Evolutionary conservation across 2,113 vertebrate genomes (phyloP), one percentile per base, ranked within the genome.

Genomic region (Myotis lucifugus): DNA sequence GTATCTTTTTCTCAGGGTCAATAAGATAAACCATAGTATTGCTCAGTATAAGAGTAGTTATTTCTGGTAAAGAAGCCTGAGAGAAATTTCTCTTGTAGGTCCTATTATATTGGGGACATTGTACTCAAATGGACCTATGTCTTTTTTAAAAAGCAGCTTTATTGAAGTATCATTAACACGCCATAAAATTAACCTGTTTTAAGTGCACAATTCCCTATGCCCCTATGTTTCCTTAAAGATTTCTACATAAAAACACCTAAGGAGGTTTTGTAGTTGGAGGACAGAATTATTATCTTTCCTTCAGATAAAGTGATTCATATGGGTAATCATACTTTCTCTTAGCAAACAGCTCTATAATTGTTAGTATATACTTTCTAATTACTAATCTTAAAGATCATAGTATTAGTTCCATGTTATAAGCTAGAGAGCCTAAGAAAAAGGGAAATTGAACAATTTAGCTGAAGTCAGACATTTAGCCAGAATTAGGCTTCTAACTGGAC

Each of bases 401-500:
- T 83, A 67, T 88, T 86, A 70, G 40, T 78, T 97, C n/a, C 25
- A 48, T 59, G 86, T 94, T 84, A 84, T 72, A 87, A 84, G 13
- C 52, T 48, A 29, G 46, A 64, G 40, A 81, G 61, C 67, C 34
- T 64, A 86, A 85, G 66, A 54, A 66, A 74, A 73, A 94, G 27
- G 74, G 42, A 95, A 56, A 50, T 89, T 93, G 79, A 91, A 54
- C 64, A 91, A 83, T 83, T 94, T 79, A 79, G 64, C 74, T 91
- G 64, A 96, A 94, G 85, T 79, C 46, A 94, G 84, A 93, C 76
- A 89, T 95, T 72, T 76, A 79, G 34, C 52, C 27, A 72, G 61
- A 19, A 61, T 46, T 90, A 85, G 25, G 69, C 64, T 81, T 96
- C 89, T 83, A 91, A 93, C 19, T 48, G n/a, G 40, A 96, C 64